Evolutionary conservation across 2,888 invertebrate genomes (phyloP).

Genomic region (Protula sp.): DNA sequence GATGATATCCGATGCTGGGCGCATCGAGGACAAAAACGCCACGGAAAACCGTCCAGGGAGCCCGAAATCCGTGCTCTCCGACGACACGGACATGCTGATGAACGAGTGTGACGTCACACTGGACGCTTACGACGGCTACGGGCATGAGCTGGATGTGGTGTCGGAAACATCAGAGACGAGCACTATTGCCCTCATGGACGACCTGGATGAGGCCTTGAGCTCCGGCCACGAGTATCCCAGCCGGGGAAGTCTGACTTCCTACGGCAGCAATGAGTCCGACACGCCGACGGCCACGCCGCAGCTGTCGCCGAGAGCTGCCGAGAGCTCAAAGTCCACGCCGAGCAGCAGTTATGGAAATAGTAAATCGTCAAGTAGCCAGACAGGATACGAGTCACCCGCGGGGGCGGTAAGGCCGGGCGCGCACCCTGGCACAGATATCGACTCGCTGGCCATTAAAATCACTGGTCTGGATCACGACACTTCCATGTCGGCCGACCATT

Average conservation of each 20-base stretch:
- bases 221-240: not conserved
- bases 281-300: too few species aligned
- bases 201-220: not conserved
- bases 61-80: not conserved
- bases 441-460: not conserved
- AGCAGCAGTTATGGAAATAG: not conserved
- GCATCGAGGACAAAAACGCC: not conserved
- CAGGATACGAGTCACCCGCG: not conserved
- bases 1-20: not conserved
- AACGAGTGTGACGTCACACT: not conserved
- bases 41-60: not conserved
- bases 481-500: not conserved
- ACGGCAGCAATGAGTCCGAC: not conserved
- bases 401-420: too few species aligned
- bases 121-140: not conserved
- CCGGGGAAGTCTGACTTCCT: not conserved
- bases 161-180: not conserved
- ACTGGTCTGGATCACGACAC: not conserved
- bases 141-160: not conserved
- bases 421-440: not conserved
- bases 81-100: not conserved
- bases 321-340: not conserved
- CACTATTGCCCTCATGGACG: not conserved
- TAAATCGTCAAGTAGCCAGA: not conserved
- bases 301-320: too few species aligned